phyloP scores from a whole-genome alignment of 2,113 vertebrate species.

The Toxotes chatareus region DNA sequence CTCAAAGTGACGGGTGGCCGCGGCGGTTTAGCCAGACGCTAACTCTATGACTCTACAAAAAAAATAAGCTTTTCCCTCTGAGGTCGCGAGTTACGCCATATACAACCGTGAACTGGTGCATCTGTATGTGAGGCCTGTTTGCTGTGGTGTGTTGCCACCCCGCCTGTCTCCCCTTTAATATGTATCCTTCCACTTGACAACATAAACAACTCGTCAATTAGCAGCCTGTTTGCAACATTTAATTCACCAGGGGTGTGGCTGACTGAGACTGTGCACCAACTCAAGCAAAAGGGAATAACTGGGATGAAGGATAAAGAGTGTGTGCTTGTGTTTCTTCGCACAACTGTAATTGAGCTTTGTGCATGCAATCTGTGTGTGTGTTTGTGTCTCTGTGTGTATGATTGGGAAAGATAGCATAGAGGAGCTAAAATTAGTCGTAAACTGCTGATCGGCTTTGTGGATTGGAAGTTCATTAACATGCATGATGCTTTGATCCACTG shows the following conservation, averaged over 20 bases:
- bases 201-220: conserved; percentile 79
- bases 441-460: conserved; percentile 64
- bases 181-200: conserved; percentile 54
- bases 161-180: conserved; percentile 48
- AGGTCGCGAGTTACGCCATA: conserved; percentile 38
- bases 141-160: conserved; percentile 46
- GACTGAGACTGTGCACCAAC: conserved; percentile 19
- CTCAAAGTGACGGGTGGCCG: conserved; percentile 36
- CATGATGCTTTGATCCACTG: conserved; percentile 51
- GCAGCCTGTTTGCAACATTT: conserved; percentile 58
- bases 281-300: conserved; percentile 7
- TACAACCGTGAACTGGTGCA: conserved; percentile 65
- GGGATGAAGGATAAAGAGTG: conserved; percentile 31
- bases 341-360: conserved; percentile 39
- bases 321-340: conserved; percentile 18
- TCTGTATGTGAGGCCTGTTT: conserved; percentile 50
- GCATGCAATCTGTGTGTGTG: not conserved
- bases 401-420: not conserved
- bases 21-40: conserved; percentile 24
- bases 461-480: conserved; percentile 75
- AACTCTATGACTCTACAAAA: conserved; percentile 41
- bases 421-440: conserved; percentile 39
- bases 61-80: conserved; percentile 25
- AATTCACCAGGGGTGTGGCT: conserved; percentile 52
- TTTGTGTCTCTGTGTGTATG: conserved; percentile 1